phyloP scores from a whole-genome alignment of 2,797 vertebrate species.

The Onychomys torridus region DNA sequence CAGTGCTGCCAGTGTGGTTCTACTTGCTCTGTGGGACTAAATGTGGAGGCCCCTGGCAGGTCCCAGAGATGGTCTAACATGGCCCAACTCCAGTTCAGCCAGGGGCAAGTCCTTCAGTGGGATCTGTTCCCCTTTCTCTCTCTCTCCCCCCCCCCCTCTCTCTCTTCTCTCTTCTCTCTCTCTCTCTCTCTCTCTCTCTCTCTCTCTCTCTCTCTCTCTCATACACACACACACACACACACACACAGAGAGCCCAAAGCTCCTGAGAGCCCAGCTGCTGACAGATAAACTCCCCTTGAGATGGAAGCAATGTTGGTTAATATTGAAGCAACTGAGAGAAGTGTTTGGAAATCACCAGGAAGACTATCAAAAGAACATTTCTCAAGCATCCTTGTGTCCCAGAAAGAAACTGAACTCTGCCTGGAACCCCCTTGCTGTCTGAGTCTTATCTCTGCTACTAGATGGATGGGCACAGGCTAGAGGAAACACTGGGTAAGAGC shows the following conservation, averaged over 20 bases:
- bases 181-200: no score
- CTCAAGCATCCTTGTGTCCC: conserved; percentile 24
- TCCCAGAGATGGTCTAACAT: background rate
- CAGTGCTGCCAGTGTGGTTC: background rate
- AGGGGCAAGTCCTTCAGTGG: no score
- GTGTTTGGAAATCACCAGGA: conserved; percentile 71
- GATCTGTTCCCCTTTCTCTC: no score
- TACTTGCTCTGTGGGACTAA: background rate
- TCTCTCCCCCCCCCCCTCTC: background rate
- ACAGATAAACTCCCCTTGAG: conserved; percentile 7
- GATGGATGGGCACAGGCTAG: background rate
- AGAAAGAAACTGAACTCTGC: conserved; percentile 76
- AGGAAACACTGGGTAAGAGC: background rate
- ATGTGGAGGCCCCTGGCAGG: background rate
- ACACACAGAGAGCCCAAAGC: background rate
- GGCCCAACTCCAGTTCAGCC: background rate
- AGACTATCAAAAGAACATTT: conserved; percentile 77
- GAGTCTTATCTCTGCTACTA: background rate
- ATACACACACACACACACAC: no score
- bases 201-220: no score
- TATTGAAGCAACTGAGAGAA: conserved; percentile 73
- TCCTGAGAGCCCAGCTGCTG: background rate
- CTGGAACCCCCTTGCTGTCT: conserved; percentile 45
- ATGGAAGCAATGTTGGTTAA: conserved; percentile 77
- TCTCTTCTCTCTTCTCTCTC: no score